Conservation (phyloP, 2,113 vertebrate species). For the Brienomyrus longianalis region DNA sequence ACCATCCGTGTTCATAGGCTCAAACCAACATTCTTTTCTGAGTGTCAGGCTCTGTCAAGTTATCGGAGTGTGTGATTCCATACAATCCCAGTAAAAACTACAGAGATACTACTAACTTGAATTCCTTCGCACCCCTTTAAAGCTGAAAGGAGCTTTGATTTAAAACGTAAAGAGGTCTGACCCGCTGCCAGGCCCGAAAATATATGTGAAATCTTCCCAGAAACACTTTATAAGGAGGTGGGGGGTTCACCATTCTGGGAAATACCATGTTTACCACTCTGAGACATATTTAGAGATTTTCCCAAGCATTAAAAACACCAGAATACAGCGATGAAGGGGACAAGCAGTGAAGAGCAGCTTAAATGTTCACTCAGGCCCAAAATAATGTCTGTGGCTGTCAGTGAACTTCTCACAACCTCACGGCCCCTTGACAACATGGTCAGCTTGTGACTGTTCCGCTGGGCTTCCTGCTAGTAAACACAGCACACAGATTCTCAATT, state of each 20-base stretch:
- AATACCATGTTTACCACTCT: background rate
- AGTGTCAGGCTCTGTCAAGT: background rate
- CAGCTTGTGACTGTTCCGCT: background rate
- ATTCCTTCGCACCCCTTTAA: background rate
- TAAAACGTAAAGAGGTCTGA: background rate
- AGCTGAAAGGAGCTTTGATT: background rate
- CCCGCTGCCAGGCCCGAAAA: background rate
- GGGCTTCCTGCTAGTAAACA: background rate
- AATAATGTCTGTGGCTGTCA: background rate
- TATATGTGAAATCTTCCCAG: background rate
- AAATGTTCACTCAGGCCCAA: background rate
- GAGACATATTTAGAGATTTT: background rate
- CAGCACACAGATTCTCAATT: background rate
- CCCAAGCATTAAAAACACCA: background rate
- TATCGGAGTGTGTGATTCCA: background rate
- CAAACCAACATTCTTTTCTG: background rate
- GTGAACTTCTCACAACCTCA: background rate
- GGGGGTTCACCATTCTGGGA: background rate
- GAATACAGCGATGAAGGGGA: background rate
- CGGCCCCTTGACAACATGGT: background rate
- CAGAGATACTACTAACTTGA: background rate
- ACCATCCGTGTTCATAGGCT: background rate
- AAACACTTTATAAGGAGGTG: background rate
- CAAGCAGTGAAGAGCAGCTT: background rate
- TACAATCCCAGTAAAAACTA: background rate